Conservation (phyloP, 2,113 vertebrate genomes). For the Heterotilapia buettikoferi region DNA sequence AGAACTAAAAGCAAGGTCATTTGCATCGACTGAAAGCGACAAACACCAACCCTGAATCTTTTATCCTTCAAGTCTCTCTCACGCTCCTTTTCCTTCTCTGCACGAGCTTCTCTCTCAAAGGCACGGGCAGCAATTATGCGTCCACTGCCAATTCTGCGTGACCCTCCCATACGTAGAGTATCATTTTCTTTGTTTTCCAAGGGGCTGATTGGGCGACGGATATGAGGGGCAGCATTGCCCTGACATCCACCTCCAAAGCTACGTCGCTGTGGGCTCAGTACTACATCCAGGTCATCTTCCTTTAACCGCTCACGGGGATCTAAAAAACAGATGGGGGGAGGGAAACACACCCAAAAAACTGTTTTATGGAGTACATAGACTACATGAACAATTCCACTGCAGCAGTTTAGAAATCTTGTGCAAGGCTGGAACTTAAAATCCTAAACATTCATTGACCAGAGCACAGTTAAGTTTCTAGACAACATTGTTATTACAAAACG, state of each 20-base stretch:
- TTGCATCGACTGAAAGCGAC: not conserved
- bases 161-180: slow-evolving; percentile 79
- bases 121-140: slow-evolving; percentile 86
- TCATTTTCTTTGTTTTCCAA: slow-evolving; percentile 92
- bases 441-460: not conserved
- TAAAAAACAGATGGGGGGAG: slow-evolving; percentile 18
- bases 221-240: slow-evolving; percentile 73
- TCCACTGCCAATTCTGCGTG: slow-evolving; percentile 91
- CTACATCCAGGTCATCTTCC: slow-evolving; percentile 93
- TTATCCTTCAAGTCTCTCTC: slow-evolving; percentile 95
- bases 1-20: not conserved
- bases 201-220: slow-evolving; percentile 84
- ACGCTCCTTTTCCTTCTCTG: slow-evolving; percentile 85
- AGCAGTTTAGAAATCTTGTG: not conserved
- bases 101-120: slow-evolving; percentile 87
- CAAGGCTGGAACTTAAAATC: not conserved
- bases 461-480: no score
- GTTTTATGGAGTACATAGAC: not conserved
- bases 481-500: no score
- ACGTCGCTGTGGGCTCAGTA: slow-evolving; percentile 93
- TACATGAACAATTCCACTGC: not conserved
- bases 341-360: no score
- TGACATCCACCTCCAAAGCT: slow-evolving; percentile 96
- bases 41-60: slow-evolving; percentile 84
- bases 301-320: slow-evolving; percentile 94